These are phyloP conservation scores for Speoplatyrhinus poulsoni DNA, from an alignment of 2,113 vertebrate species.

Conservation along the genomic window DNA sequence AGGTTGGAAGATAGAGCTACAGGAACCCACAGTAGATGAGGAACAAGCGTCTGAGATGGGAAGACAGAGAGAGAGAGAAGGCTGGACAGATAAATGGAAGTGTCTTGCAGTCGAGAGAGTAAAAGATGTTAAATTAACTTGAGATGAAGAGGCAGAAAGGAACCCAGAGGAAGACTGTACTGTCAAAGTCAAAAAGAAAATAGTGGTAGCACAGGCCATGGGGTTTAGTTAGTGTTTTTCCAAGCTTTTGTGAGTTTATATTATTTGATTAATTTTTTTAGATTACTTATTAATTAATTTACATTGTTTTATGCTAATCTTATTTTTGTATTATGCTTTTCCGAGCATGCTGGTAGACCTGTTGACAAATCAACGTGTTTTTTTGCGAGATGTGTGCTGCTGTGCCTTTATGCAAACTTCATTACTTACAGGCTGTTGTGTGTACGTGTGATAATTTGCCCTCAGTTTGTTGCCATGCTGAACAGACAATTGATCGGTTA, in stretches of 20 bases:
- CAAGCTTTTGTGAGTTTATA: not conserved
- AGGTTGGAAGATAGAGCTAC: not conserved
- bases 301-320: no score
- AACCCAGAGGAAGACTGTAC: conserved; percentile 22
- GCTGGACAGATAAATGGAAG: not conserved
- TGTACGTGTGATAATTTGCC: conserved; percentile 51
- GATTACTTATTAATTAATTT: not conserved
- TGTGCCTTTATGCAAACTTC: conserved; percentile 14
- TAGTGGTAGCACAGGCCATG: conserved; percentile 35
- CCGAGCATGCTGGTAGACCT: no score
- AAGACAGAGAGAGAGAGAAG: not conserved
- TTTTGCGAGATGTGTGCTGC: conserved; percentile 8
- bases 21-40: not conserved
- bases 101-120: conserved; percentile 1
- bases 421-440: conserved; percentile 42
- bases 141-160: conserved; percentile 5
- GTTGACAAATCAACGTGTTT: not conserved
- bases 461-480: conserved; percentile 55
- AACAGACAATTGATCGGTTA: conserved; percentile 70
- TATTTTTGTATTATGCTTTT: no score
- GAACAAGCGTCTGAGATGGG: not conserved
- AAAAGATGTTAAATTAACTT: conserved; percentile 14
- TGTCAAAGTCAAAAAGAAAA: conserved; percentile 41
- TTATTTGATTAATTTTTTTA: not conserved
- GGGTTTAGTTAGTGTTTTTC: not conserved